Percentiles rank a stretch among this genome's conserved stretches.
Evolutionary conservation across 2,113 vertebrate species (phyloP).

Genomic region (Podilymbus podiceps): DNA sequence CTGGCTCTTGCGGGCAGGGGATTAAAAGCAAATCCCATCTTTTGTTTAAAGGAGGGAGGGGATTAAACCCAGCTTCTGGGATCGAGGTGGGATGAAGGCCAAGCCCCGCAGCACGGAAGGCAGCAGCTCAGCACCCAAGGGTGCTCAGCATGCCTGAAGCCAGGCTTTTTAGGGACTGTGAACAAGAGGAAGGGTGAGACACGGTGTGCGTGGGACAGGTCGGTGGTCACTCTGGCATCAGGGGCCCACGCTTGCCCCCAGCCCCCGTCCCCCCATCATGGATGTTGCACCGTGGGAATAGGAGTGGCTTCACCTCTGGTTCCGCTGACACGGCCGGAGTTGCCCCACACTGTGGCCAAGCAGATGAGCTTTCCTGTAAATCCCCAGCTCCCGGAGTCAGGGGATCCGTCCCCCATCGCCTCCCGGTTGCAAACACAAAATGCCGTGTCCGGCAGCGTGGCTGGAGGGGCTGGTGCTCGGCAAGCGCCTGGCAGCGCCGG

Average conservation of each 20-base stretch:
- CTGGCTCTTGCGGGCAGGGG: background rate
- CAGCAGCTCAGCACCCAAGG: background rate
- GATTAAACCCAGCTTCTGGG: background rate
- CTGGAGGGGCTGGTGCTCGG: background rate
- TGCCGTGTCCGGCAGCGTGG: fast-evolving
- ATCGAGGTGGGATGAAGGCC: background rate
- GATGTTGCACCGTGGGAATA: fast-evolving
- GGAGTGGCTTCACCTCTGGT: background rate
- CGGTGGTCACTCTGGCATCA: fast-evolving
- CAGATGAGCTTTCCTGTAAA: background rate
- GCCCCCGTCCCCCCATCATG: background rate
- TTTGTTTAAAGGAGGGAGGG: background rate
- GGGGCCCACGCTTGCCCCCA: fast-evolving
- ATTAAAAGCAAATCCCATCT: background rate
- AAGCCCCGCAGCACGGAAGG: fast-evolving
- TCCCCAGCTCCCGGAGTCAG: background rate
- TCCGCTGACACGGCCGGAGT: background rate
- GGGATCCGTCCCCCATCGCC: fast-evolving
- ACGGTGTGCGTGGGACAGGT: fast-evolving
- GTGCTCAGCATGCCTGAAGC: background rate
- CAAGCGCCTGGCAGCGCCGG: fast-evolving
- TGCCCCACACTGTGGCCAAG: fast-evolving
- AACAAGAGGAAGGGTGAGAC: background rate
- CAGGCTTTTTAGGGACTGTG: background rate
- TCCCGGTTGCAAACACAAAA: background rate